These are phyloP conservation scores for Dasypolia templi DNA, from an alignment of 2,888 invertebrate genomes.

Conservation along the genomic window DNA sequence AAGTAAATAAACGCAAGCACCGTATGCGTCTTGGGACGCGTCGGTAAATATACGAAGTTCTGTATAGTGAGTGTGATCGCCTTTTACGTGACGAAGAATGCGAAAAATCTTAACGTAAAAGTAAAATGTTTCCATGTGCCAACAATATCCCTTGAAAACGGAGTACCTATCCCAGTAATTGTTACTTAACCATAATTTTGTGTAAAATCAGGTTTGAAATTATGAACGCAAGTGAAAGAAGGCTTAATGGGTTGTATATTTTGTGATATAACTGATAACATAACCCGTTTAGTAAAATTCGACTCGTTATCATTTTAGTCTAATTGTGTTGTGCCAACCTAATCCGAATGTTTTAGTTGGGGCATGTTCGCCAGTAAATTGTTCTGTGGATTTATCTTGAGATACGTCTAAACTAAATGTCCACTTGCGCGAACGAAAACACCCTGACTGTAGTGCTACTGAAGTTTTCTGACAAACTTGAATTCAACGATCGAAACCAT, in stretches of 20 bases:
- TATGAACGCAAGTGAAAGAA: conserved; percentile 19
- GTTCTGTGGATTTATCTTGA: neutral
- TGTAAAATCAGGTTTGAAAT: conserved; percentile 20
- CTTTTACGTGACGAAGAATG: conserved; percentile 9
- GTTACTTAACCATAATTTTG: conserved; percentile 22
- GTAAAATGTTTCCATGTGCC: no score
- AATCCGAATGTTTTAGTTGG: conserved; percentile 42
- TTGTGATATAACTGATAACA: conserved; percentile 43
- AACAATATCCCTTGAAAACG: no score
- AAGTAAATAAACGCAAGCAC: no score
- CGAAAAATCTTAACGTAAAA: neutral
- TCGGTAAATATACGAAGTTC: conserved; percentile 56
- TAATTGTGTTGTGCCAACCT: conserved; percentile 32
- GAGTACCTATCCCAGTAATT: conserved; percentile 15
- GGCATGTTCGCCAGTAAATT: conserved; percentile 19
- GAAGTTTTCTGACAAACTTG: conserved; percentile 15
- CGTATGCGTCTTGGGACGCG: conserved; percentile 54
- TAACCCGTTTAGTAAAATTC: conserved; percentile 36
- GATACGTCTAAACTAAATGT: conserved; percentile 20
- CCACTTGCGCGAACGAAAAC: conserved; percentile 52
- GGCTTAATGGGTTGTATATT: conserved; percentile 27
- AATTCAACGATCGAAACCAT: no score
- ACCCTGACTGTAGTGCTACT: conserved; percentile 29
- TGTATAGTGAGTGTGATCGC: neutral
- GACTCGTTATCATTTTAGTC: neutral